Conservation (phyloP, 2,113 vertebrate species). For the Sorex fumeus region DNA sequence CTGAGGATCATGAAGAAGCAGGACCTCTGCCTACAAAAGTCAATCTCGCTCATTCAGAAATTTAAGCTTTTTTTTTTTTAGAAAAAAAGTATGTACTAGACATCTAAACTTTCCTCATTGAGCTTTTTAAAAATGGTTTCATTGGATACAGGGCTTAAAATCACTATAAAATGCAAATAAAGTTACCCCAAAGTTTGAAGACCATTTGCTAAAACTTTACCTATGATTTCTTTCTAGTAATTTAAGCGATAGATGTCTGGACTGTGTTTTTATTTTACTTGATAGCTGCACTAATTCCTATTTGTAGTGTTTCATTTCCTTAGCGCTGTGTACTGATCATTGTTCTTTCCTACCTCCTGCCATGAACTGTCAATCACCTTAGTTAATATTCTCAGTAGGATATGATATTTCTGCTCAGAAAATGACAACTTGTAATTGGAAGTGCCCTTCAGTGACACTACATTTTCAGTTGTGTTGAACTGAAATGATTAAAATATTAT, state of each 20-base stretch:
- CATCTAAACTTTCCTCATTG: constrained; percentile 85
- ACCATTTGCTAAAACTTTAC: constrained; percentile 82
- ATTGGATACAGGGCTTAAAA: constrained; percentile 86
- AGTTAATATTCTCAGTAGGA: constrained; percentile 73
- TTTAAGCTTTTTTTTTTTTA: constrained; percentile 84
- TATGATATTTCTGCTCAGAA: constrained; percentile 86
- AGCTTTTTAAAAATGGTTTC: constrained; percentile 83
- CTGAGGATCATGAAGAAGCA: constrained; percentile 92
- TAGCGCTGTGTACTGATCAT: constrained; percentile 81
- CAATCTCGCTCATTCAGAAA: constrained; percentile 92
- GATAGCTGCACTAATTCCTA: constrained; percentile 80
- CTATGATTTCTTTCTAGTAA: constrained; percentile 80
- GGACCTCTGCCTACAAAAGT: constrained; percentile 97
- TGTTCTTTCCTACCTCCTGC: constrained; percentile 70
- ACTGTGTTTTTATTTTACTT: constrained; percentile 85
- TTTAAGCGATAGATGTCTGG: constrained; percentile 79
- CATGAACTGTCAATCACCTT: constrained; percentile 70
- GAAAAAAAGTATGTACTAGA: constrained; percentile 71
- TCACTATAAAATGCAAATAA: constrained; percentile 88
- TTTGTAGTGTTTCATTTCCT: constrained; percentile 79
- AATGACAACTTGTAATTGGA: constrained; percentile 83
- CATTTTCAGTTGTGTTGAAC: constrained; percentile 88
- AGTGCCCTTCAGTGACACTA: constrained; percentile 86
- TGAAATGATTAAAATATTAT: constrained; percentile 86
- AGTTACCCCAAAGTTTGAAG: constrained; percentile 86